Evolutionary conservation across 2,113 vertebrate genomes (phyloP).

Genomic region (Pachycephala philippinensis): DNA sequence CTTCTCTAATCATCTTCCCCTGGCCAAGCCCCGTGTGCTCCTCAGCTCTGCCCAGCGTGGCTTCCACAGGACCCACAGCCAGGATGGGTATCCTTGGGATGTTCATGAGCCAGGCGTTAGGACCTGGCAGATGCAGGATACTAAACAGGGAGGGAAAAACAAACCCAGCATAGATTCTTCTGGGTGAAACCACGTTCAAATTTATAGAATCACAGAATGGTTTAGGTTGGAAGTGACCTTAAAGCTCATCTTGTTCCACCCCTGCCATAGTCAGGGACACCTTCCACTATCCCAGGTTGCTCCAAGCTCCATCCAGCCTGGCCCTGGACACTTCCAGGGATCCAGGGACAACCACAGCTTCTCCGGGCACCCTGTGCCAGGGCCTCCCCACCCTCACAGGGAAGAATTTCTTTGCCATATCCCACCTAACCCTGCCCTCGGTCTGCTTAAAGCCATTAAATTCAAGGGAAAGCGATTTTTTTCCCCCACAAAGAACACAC

Average conservation of each 20-base stretch:
- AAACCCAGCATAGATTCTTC: accelerated
- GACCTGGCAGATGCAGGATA: neutral
- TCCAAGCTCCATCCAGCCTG: accelerated
- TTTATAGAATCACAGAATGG: neutral
- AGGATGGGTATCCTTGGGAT: neutral
- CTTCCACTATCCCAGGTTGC: accelerated
- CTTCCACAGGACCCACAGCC: neutral
- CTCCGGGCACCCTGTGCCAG: neutral
- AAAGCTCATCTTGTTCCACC: accelerated
- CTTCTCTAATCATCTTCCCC: neutral
- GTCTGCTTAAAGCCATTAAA: neutral
- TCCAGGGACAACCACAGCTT: neutral
- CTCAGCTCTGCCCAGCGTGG: neutral
- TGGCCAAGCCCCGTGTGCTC: neutral
- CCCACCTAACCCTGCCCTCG: neutral
- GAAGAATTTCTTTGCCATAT: neutral
- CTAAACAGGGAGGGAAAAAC: neutral
- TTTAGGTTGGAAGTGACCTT: neutral
- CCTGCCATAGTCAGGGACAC: neutral
- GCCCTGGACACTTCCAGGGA: neutral
- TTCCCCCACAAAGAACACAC: neutral
- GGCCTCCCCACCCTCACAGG: neutral
- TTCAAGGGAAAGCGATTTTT: neutral
- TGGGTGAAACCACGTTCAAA: neutral
- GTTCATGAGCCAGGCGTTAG: accelerated